These are phyloP conservation scores for Petromus typicus DNA, from an alignment of 2,113 vertebrate species.

Conservation along the genomic window DNA sequence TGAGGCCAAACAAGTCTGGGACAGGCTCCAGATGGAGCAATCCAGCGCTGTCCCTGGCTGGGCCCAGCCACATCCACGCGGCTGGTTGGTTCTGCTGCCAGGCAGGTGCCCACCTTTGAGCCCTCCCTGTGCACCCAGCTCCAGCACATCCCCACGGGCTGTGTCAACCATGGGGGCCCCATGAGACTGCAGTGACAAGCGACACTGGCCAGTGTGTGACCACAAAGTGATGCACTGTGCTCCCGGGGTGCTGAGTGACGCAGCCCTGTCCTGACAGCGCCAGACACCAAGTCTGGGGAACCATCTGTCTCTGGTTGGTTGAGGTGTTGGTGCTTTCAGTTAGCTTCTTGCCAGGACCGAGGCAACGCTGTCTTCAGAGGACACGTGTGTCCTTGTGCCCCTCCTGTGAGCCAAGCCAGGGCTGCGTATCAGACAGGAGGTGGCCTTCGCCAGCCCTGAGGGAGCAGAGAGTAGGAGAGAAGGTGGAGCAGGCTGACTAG, in stretches of 20 bases:
- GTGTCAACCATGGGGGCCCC: no score
- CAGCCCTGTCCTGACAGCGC: not conserved
- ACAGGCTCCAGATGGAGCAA: not conserved
- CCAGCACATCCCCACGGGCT: not conserved
- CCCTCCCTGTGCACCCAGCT: not conserved
- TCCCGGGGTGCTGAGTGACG: not conserved
- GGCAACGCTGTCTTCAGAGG: not conserved
- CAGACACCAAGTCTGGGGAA: rapidly evolving
- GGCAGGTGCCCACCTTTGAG: not conserved
- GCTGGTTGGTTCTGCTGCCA: not conserved
- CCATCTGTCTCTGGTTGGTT: not conserved
- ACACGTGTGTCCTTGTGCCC: rapidly evolving
- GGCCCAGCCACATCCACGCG: rapidly evolving
- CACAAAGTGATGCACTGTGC: no score
- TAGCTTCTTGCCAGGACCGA: not conserved
- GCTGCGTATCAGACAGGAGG: not conserved
- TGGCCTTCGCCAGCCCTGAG: not conserved
- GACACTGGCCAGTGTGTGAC: not conserved
- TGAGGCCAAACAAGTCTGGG: not conserved
- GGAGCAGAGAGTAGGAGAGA: not conserved
- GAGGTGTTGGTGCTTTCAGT: not conserved
- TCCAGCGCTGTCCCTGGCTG: not conserved
- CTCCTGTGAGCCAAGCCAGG: not conserved
- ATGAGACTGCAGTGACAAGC: not conserved
- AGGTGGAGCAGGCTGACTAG: rapidly evolving